A percentile compares a stretch with the other conserved stretches of the same genome.
Evolutionary conservation across 2,888 invertebrate species (phyloP).

Genomic region (Crioceris asparagi): DNA sequence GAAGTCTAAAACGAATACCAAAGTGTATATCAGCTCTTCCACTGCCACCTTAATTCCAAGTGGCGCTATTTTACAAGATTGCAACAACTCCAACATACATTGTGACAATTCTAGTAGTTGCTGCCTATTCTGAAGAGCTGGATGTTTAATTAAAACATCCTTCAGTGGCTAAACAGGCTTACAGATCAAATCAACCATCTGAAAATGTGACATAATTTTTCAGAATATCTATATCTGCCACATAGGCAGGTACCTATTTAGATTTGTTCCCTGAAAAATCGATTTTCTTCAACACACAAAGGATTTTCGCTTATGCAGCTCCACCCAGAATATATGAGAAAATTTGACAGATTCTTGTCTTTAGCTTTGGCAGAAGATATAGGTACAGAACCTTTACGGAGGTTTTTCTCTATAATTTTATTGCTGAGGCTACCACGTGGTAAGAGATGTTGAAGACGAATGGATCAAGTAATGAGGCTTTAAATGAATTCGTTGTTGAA

Average conservation of each 20-base stretch:
- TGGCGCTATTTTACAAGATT: neutral
- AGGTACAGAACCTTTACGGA: too few relatives aligned
- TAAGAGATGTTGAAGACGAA: slow-evolving; percentile 4
- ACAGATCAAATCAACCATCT: neutral
- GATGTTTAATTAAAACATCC: neutral
- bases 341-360: slow-evolving; percentile 1
- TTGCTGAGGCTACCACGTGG: slow-evolving; percentile 3
- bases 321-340: too few relatives aligned
- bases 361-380: too few relatives aligned
- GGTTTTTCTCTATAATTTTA: too few relatives aligned
- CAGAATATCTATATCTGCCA: neutral
- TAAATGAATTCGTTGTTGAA: too few relatives aligned
- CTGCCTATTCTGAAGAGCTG: neutral
- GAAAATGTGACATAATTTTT: neutral
- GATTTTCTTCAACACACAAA: slow-evolving; percentile 3
- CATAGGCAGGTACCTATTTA: neutral
- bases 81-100: neutral
- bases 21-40: neutral
- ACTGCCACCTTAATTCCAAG: neutral
- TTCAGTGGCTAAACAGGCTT: neutral
- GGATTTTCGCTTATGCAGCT: neutral
- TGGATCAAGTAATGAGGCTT: slow-evolving; percentile 1
- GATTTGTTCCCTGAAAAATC: slow-evolving; percentile 1
- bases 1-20: neutral
- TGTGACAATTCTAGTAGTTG: too few relatives aligned